Evolutionary conservation across 2,797 vertebrate genomes (phyloP).

Genomic region (Clarias platycephalus): DNA sequence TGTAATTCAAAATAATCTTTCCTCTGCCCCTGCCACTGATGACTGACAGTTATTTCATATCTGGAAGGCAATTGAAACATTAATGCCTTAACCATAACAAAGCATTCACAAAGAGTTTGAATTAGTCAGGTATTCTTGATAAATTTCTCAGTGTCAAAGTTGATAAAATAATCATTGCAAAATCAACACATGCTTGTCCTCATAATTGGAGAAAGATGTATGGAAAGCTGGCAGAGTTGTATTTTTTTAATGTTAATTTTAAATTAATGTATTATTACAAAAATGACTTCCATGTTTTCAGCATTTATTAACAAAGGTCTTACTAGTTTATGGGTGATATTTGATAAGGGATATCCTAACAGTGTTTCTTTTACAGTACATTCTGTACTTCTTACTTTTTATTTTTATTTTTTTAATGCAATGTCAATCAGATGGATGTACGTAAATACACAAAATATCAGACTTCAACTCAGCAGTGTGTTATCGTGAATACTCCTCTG

Average conservation of each 20-base stretch:
- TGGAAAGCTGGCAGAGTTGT: too few relatives aligned
- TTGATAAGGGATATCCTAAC: background rate
- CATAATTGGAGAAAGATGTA: background rate
- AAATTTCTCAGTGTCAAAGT: background rate
- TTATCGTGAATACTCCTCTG: constrained; percentile 49
- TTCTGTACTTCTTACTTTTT: background rate
- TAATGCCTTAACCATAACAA: constrained; percentile 8
- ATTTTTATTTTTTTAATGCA: constrained; percentile 31
- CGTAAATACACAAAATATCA: constrained; percentile 13
- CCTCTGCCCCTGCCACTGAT: background rate
- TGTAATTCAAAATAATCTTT: background rate
- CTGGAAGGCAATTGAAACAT: background rate
- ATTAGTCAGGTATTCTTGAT: background rate
- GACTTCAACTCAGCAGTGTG: constrained; percentile 54
- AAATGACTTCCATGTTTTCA: background rate
- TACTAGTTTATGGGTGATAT: background rate
- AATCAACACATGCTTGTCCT: background rate
- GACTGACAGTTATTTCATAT: constrained; percentile 3
- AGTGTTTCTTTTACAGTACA: background rate
- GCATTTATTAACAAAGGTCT: background rate
- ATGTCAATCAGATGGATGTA: constrained; percentile 39
- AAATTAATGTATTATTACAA: too few relatives aligned
- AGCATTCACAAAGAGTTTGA: background rate
- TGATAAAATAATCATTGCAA: background rate
- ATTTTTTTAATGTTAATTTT: too few relatives aligned